Evolutionary conservation across 2,797 vertebrate genomes (phyloP), one percentile per base, ranked within the genome.

Genomic region (Melanotaenia maccullochi): DNA sequence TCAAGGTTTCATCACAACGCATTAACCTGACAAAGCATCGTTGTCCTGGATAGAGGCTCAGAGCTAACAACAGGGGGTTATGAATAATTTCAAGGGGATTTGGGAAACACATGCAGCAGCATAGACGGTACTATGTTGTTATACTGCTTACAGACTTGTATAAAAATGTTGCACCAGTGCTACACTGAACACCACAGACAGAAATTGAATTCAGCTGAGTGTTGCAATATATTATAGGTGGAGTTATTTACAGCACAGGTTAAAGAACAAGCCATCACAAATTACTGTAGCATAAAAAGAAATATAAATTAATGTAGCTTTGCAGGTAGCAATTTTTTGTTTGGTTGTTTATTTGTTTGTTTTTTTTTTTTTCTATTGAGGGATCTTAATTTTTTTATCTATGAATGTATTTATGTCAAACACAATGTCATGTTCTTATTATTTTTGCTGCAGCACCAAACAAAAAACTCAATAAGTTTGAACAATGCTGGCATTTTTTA

Each of bases 331-430:
- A 30, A 51, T 68, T 75, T 75, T 13, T 51, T 51, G 40, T 30
- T 30, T 30, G 30, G 30, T 30, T 30, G 30, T 30, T 30, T 30
- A 30, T 30, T 30, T 33, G 32, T 33, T 33, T 6, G 28, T 33
- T 33, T 1, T 33, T 33, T 33, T 33, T 33, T 32, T 30, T 33
- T 33, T 33, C 9, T 33, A 33, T 5, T 30, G 30, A 40, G 44
- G 71, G 42, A 56, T 38, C 25, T 13, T 12, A 68, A 5, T 16
- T 71, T 16, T 49, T 59, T 2, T 72, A 33, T 63, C 52, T 82
- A 47, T 73, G 77, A 75, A 57, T 73, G 81, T 58, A 72, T 67
- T 83, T 66, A 71, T 66, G 60, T 57, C 36, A 49, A 60, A 58
- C 28, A 22, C 4, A 2, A 24, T 24, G 6, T 24, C 42, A n/a